These are phyloP conservation scores for Hesperia comma DNA, from an alignment of 2,888 invertebrate species.

Conservation along the genomic window DNA sequence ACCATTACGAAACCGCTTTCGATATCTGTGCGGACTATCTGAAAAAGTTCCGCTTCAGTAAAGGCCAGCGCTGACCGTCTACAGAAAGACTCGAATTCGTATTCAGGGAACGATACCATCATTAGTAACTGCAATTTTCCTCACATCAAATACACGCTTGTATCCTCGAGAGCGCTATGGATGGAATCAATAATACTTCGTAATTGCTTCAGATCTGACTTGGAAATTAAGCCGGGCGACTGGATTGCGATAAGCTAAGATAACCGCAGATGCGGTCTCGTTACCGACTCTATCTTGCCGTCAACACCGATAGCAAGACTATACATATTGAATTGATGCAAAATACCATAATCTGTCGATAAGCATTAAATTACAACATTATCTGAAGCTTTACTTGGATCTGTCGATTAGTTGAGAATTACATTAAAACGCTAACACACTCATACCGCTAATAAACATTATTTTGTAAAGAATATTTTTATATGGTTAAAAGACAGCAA, in stretches of 20 bases:
- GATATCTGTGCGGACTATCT: constrained; percentile 27
- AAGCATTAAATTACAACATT: constrained; percentile 31
- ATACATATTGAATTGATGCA: constrained; percentile 25
- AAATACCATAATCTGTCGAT: constrained; percentile 34
- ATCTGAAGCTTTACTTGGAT: constrained; percentile 13
- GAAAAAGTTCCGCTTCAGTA: constrained; percentile 48
- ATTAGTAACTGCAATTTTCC: constrained; percentile 81
- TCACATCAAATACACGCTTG: constrained; percentile 71
- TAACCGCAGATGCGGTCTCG: constrained; percentile 57
- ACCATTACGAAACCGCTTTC: constrained; percentile 7
- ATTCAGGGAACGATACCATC: constrained; percentile 79
- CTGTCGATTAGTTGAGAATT: background rate
- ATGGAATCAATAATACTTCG: constrained; percentile 70
- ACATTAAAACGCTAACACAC: too few species aligned
- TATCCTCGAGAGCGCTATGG: constrained; percentile 63
- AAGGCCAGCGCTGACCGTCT: constrained; percentile 64
- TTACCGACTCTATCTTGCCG: constrained; percentile 47
- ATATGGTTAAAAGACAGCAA: too few species aligned
- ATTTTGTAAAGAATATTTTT: too few species aligned
- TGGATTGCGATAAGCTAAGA: constrained; percentile 60
- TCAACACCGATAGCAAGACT: constrained; percentile 39
- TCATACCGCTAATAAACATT: too few species aligned
- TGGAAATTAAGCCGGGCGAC: constrained; percentile 59
- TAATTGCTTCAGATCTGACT: constrained; percentile 70
- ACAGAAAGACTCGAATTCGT: constrained; percentile 79